These are phyloP conservation scores for Caenorhabditis uteleia DNA, from an alignment of 2,888 invertebrate species.

Conservation along the genomic window DNA sequence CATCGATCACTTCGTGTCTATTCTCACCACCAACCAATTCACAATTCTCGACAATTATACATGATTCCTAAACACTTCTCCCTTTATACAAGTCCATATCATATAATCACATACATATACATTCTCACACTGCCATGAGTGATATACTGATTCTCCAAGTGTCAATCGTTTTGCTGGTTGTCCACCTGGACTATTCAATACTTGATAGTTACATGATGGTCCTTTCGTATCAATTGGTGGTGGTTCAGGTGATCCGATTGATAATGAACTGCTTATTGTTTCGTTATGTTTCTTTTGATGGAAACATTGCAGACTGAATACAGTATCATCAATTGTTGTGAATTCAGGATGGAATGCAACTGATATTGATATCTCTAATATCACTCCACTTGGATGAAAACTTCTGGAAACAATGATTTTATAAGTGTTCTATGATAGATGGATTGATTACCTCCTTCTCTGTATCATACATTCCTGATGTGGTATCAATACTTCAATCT, in stretches of 20 bases:
- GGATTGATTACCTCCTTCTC: conserved; percentile 41
- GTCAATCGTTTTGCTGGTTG: conserved; percentile 27
- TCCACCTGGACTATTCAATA: conserved; percentile 27
- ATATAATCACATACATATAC: conserved; percentile 31
- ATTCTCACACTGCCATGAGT: conserved; percentile 58
- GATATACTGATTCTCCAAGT: conserved; percentile 50
- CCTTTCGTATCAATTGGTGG: conserved; percentile 24
- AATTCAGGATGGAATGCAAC: conserved; percentile 63
- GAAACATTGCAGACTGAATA: conserved; percentile 58
- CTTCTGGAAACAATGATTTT: conserved; percentile 33
- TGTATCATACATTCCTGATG: conserved; percentile 60
- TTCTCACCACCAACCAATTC: conserved; percentile 49
- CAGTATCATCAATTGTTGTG: conserved; percentile 56
- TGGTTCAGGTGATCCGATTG: conserved; percentile 25
- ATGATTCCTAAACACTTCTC: conserved; percentile 24
- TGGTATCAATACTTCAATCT: conserved; percentile 62
- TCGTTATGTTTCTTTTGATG: conserved; percentile 44
- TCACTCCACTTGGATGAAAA: conserved; percentile 52
- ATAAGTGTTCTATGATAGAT: conserved; percentile 3
- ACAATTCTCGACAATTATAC: conserved; percentile 44
- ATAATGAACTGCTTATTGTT: conserved; percentile 1
- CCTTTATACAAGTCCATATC: neutral
- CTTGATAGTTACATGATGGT: conserved; percentile 40
- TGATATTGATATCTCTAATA: conserved; percentile 53
- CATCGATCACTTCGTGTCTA: conserved; percentile 51